Conservation (phyloP, 2,797 vertebrate genomes). For the Epinephelus malabaricus region DNA sequence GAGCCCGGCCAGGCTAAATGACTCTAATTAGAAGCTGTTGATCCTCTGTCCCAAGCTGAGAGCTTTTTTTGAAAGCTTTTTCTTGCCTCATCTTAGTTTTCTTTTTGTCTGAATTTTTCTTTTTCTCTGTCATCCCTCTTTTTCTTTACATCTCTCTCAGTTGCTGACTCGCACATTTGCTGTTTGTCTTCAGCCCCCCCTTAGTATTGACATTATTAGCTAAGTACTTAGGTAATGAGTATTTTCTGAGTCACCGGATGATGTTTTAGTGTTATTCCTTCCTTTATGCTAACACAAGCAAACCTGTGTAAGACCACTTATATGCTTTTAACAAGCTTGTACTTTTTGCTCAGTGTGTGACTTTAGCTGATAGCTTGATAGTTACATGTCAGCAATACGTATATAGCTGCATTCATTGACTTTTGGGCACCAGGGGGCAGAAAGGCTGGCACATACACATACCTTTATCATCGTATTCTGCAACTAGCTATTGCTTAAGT, state of each 20-base stretch:
- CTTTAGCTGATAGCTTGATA: conserved; percentile 29
- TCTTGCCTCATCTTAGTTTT: neutral
- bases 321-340: conserved; percentile 50
- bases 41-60: conserved; percentile 37
- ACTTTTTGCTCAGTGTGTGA: neutral
- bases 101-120: neutral
- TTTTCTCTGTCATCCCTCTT: neutral
- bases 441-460: neutral
- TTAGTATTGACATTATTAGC: conserved; percentile 46
- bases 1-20: conserved; percentile 24
- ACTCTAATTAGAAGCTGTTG: conserved; percentile 53
- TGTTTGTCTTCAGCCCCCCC: conserved; percentile 1
- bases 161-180: conserved; percentile 16
- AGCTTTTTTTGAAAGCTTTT: neutral
- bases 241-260: conserved; percentile 47
- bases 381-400: conserved; percentile 29
- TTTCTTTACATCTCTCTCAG: conserved; percentile 15
- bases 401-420: neutral
- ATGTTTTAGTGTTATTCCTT: conserved; percentile 43
- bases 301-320: conserved; percentile 40
- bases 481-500: neutral
- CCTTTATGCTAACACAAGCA: conserved; percentile 48
- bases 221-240: conserved; percentile 57
- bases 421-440: neutral
- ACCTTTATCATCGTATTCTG: neutral